Conservation (phyloP, 2,113 vertebrate species). For the Plestiodon gilberti region DNA sequence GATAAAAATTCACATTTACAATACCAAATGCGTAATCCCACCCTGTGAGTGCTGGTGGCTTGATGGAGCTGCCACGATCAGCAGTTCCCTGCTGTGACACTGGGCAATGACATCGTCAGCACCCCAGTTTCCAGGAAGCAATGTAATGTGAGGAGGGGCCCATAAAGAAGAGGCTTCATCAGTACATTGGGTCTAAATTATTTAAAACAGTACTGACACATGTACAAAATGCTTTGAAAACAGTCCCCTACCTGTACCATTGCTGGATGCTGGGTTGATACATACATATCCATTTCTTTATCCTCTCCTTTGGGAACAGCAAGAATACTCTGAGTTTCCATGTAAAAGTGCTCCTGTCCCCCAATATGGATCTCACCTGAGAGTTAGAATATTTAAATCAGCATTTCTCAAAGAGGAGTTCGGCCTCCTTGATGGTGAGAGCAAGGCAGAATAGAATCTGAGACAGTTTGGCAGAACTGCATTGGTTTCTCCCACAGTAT, state of each 20-base stretch:
- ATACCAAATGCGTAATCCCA: not conserved
- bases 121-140: not conserved
- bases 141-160: not conserved
- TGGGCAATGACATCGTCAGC: no score
- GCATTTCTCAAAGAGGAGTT: not conserved
- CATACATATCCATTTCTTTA: conserved; percentile 78
- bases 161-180: not conserved
- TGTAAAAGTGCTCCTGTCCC: conserved; percentile 82
- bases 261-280: conserved; percentile 74
- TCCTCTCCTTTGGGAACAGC: conserved; percentile 77
- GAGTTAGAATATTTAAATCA: not conserved
- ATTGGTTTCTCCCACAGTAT: not conserved
- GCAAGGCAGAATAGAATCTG: not conserved
- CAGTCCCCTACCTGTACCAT: conserved; percentile 69
- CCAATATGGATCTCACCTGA: conserved; percentile 74
- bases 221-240: not conserved
- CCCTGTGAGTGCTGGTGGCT: not conserved
- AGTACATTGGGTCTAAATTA: not conserved
- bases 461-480: not conserved
- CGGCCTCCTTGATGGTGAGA: not conserved
- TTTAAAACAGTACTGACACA: not conserved
- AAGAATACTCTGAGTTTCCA: conserved; percentile 81
- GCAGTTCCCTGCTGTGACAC: no score
- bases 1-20: not conserved
- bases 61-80: not conserved